Conservation (phyloP, 2,888 invertebrate genomes). For the Hirtodrosophila trivittata region DNA sequence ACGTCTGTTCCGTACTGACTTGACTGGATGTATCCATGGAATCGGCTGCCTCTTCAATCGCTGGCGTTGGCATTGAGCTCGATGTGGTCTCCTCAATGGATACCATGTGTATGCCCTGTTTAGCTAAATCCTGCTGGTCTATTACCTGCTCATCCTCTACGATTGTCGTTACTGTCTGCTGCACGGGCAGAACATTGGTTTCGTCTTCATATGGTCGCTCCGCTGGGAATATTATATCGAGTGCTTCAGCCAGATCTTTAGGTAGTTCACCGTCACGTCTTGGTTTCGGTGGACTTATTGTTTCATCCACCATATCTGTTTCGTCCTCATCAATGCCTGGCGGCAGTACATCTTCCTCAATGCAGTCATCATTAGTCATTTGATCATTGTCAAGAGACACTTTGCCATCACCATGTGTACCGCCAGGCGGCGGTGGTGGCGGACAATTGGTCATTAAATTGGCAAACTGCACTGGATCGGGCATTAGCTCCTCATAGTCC, state of each 20-base stretch:
- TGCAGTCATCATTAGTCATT: constrained; percentile 48
- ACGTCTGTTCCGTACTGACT: constrained; percentile 35
- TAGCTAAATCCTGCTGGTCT: constrained; percentile 80
- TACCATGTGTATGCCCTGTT: constrained; percentile 82
- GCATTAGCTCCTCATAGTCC: constrained; percentile 84
- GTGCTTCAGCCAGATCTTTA: constrained; percentile 86
- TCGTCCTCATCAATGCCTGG: constrained; percentile 83
- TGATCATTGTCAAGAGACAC: constrained; percentile 19
- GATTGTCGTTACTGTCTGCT: constrained; percentile 73
- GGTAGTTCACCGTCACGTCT: constrained; percentile 85
- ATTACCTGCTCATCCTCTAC: constrained; percentile 62
- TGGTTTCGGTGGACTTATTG: constrained; percentile 83
- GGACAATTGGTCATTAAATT: constrained; percentile 82
- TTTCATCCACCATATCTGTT: constrained; percentile 83
- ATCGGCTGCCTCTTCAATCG: constrained; percentile 25
- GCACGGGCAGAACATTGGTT: constrained; percentile 28
- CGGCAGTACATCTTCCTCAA: constrained; percentile 81
- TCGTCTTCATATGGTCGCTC: constrained; percentile 81
- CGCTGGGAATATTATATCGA: constrained; percentile 86
- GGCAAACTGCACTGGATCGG: constrained; percentile 84
- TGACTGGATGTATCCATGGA: constrained; percentile 32
- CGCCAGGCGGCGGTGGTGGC: constrained; percentile 82
- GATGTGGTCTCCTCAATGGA: constrained; percentile 78
- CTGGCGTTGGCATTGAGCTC: constrained; percentile 50
- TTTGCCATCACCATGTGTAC: constrained; percentile 20